phyloP scores from a whole-genome alignment of 2,888 invertebrate genomes.

The Psylliodes chrysocephalus region DNA sequence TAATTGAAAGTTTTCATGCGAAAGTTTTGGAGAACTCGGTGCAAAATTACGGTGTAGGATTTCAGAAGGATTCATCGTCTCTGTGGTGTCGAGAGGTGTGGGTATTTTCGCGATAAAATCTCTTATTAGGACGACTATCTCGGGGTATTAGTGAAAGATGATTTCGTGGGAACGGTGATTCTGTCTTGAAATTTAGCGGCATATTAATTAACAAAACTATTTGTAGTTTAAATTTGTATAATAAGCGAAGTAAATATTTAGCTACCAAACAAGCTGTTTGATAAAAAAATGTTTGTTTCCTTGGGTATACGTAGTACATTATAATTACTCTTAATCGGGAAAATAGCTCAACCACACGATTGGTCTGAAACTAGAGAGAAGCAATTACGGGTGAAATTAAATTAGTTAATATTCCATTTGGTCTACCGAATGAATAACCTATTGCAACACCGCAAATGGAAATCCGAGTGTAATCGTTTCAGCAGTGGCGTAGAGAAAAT shows the following conservation, averaged over 20 bases:
- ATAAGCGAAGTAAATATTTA: no score
- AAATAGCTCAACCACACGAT: no score
- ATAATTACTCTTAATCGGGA: no score
- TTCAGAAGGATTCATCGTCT: background rate
- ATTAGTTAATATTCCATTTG: background rate
- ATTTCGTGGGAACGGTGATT: background rate
- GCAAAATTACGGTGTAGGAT: constrained; percentile 19
- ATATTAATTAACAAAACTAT: no score
- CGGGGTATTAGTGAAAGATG: background rate
- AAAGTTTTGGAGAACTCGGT: constrained; percentile 9
- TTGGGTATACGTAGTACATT: no score
- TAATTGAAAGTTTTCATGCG: constrained; percentile 22
- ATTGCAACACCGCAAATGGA: constrained; percentile 8
- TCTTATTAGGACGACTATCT: background rate
- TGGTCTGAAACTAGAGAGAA: background rate
- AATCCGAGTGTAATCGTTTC: background rate
- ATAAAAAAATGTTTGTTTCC: no score
- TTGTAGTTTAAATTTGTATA: no score
- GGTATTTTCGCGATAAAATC: background rate
- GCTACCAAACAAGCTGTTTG: no score
- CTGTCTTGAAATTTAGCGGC: background rate
- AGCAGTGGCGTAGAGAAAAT: background rate
- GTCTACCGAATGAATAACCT: constrained; percentile 4
- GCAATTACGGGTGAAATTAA: background rate
- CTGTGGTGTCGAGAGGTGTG: background rate